Conservation (phyloP, 2,888 invertebrate genomes). For the Macrophya alboannulata region DNA sequence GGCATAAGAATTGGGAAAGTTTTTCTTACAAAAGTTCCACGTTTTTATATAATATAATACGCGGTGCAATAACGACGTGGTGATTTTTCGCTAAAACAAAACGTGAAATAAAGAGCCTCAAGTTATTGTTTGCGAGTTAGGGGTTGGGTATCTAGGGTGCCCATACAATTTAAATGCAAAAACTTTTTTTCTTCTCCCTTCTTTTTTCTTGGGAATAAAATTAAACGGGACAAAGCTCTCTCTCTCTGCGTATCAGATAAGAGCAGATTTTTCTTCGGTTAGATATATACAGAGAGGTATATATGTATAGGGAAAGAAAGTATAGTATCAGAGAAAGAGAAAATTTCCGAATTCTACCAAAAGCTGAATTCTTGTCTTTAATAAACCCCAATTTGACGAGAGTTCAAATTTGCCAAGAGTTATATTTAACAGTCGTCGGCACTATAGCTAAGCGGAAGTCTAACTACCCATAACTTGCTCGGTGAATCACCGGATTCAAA, state of each 20-base stretch:
- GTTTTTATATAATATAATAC: too few species aligned
- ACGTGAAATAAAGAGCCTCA: background rate
- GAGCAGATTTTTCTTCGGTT: background rate
- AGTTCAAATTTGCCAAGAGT: background rate
- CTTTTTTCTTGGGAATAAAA: background rate
- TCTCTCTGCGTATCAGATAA: background rate
- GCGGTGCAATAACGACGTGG: background rate
- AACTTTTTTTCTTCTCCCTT: background rate
- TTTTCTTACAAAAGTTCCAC: too few species aligned
- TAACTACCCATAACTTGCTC: background rate
- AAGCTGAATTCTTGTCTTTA: background rate
- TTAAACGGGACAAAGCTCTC: conserved; percentile 3
- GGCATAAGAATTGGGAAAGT: too few species aligned
- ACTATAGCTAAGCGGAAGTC: background rate
- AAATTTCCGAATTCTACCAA: background rate
- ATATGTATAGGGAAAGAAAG: background rate
- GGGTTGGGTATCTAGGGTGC: background rate
- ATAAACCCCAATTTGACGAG: background rate
- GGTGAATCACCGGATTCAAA: conserved; percentile 17
- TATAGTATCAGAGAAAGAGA: background rate
- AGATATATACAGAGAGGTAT: background rate
- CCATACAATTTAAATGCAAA: conserved; percentile 12
- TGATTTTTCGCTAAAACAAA: background rate
- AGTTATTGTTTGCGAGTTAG: background rate
- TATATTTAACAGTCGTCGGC: background rate